Evolutionary conservation across 2,113 vertebrate species (phyloP).

Genomic region (Alligator mississippiensis): DNA sequence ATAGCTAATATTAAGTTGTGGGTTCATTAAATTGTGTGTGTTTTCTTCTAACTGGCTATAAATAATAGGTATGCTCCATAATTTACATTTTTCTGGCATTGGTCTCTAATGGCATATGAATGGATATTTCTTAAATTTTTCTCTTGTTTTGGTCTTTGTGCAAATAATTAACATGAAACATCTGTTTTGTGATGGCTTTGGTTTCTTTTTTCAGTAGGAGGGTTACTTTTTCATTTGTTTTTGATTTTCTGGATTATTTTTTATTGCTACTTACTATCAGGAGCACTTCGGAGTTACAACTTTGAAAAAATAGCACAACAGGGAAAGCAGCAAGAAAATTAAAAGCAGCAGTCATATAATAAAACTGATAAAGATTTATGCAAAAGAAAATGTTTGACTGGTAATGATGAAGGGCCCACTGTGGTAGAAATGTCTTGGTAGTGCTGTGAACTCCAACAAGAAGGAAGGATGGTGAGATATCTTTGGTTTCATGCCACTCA

Average conservation of each 20-base stretch:
- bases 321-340: constrained; percentile 42
- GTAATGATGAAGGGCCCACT: neutral
- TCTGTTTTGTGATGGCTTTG: constrained; percentile 51
- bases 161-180: constrained; percentile 62
- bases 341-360: neutral
- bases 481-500: neutral
- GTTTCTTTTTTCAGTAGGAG: constrained; percentile 22
- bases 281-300: constrained; percentile 36
- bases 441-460: neutral
- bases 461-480: neutral
- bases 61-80: constrained; percentile 53
- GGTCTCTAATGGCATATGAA: constrained; percentile 25
- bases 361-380: constrained; percentile 40
- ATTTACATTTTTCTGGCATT: neutral
- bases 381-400: constrained; percentile 26
- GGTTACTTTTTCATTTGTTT: constrained; percentile 46
- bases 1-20: constrained; percentile 59
- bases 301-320: constrained; percentile 55
- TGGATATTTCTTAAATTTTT: constrained; percentile 34
- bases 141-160: constrained; percentile 1
- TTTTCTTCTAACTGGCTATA: constrained; percentile 60
- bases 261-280: constrained; percentile 42
- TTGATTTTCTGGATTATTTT: constrained; percentile 65
- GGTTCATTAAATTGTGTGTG: constrained; percentile 59
- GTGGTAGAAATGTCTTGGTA: neutral